phyloP scores from a whole-genome alignment of 2,888 invertebrate genomes.

The Coleophora flavipennella region DNA sequence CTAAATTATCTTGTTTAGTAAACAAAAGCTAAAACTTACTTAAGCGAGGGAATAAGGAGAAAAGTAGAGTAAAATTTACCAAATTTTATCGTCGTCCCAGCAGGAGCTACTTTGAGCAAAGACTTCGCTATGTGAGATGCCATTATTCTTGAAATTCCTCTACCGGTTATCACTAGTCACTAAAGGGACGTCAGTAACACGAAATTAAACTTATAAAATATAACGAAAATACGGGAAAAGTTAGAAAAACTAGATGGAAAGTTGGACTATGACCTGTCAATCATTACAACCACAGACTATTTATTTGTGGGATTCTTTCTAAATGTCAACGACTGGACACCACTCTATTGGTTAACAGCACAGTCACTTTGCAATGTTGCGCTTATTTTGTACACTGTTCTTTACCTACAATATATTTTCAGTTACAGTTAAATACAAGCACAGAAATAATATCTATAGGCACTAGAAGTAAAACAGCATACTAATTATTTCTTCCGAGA shows the following conservation, averaged over 20 bases:
- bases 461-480: too few relatives aligned
- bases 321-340: too few relatives aligned
- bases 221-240: constrained; percentile 21
- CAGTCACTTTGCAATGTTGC: not conserved
- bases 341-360: too few relatives aligned
- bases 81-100: constrained; percentile 52
- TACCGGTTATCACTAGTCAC: constrained; percentile 20
- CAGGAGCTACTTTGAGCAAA: constrained; percentile 46
- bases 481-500: too few relatives aligned
- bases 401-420: too few relatives aligned
- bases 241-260: constrained; percentile 25
- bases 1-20: too few relatives aligned
- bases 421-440: too few relatives aligned
- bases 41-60: constrained; percentile 1
- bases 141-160: constrained; percentile 34
- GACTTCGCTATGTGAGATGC: constrained; percentile 63
- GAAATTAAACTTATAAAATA: constrained; percentile 10
- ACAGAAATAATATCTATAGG: too few relatives aligned
- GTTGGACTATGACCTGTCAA: constrained; percentile 64
- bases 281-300: too few relatives aligned
- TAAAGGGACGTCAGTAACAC: constrained; percentile 27
- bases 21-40: too few relatives aligned
- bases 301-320: too few relatives aligned
- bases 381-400: not conserved
- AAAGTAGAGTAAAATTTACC: constrained; percentile 32